Evolutionary conservation across 2,797 vertebrate genomes (phyloP).

Genomic region (Agapornis canus): DNA sequence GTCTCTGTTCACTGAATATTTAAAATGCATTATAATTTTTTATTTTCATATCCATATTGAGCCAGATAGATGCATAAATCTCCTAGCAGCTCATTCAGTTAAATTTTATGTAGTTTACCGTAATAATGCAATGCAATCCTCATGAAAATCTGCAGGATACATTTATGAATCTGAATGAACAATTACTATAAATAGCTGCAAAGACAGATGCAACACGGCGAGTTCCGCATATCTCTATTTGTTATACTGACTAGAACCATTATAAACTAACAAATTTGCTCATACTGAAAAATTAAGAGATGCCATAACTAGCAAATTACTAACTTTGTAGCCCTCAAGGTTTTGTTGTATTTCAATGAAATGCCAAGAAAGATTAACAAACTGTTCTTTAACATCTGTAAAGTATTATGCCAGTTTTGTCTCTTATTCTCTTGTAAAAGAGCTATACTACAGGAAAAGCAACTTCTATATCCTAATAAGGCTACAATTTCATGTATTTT

Average conservation of each 20-base stretch:
- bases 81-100: neutral
- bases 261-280: neutral
- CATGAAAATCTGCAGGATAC: neutral
- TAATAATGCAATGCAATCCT: neutral
- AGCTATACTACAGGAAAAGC: slow-evolving; percentile 2
- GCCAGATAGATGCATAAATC: neutral
- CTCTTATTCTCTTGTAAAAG: neutral
- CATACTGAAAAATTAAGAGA: slow-evolving; percentile 33
- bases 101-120: neutral
- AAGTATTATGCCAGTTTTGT: neutral
- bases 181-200: neutral
- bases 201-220: neutral
- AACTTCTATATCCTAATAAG: neutral
- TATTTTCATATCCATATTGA: neutral
- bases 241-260: neutral
- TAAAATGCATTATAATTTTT: neutral
- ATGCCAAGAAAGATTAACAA: slow-evolving; percentile 19
- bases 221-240: neutral
- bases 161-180: neutral
- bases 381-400: slow-evolving; percentile 5
- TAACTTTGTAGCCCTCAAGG: neutral
- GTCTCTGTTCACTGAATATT: neutral
- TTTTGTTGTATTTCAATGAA: neutral
- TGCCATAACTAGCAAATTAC: neutral
- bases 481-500: slow-evolving; percentile 6